Percentiles rank a stretch among this genome's conserved stretches.
Evolutionary conservation across 2,888 invertebrate genomes (phyloP).

Genomic region (Petrophora chlorosata): DNA sequence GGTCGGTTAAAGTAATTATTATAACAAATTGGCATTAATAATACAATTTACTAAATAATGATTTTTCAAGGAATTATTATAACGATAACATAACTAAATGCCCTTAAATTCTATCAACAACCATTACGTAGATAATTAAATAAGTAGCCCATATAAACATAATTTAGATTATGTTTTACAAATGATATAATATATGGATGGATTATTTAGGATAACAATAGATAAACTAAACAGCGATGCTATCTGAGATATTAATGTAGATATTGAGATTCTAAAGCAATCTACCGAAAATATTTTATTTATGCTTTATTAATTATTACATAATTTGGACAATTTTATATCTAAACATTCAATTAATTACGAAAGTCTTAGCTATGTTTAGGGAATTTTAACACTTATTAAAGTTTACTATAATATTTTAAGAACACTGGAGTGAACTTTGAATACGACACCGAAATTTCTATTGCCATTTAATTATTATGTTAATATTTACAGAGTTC

Average conservation of each 20-base stretch:
- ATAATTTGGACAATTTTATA: not conserved
- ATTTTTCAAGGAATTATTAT: not conserved
- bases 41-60: not conserved
- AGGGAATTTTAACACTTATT: no score
- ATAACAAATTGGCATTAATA: not conserved
- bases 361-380: no score
- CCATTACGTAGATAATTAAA: slow-evolving; percentile 24
- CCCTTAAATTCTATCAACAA: slow-evolving; percentile 32
- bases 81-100: slow-evolving; percentile 8
- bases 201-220: slow-evolving; percentile 30
- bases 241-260: slow-evolving; percentile 7
- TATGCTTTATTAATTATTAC: not conserved
- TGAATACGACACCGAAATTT: not conserved
- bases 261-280: slow-evolving; percentile 13
- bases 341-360: no score
- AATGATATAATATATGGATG: slow-evolving; percentile 34
- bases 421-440: not conserved
- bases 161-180: slow-evolving; percentile 16
- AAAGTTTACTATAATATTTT: no score
- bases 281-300: slow-evolving; percentile 6
- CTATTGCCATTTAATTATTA: not conserved
- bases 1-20: no score
- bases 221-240: not conserved
- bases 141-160: slow-evolving; percentile 29
- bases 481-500: slow-evolving; percentile 3